phyloP scores from a whole-genome alignment of 2,888 invertebrate species.

The Callyntrura sp. region DNA sequence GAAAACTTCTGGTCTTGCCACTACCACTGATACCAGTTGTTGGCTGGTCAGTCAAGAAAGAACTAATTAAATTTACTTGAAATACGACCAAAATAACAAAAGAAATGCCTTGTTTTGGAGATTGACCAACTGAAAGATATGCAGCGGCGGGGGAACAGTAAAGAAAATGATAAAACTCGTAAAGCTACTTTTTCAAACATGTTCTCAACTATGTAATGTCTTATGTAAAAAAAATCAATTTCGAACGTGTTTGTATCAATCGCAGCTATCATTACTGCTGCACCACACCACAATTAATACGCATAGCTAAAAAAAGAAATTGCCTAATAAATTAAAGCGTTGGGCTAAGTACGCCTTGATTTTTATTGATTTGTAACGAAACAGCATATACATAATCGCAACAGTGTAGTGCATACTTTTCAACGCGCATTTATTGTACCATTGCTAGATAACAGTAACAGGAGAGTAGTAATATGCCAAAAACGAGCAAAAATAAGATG shows the following conservation, averaged over 20 bases:
- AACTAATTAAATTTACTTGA: conserved; percentile 9
- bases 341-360: too few species aligned
- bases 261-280: background rate
- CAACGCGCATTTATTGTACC: too few species aligned
- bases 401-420: background rate
- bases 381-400: background rate
- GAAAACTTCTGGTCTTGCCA: background rate
- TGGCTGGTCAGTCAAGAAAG: background rate
- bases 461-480: too few species aligned
- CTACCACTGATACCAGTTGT: background rate
- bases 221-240: conserved; percentile 25
- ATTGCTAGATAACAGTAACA: too few species aligned
- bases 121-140: conserved; percentile 18
- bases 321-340: background rate
- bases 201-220: background rate
- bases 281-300: background rate
- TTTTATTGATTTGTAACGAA: background rate
- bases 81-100: background rate
- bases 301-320: background rate
- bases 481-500: background rate
- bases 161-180: background rate
- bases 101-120: conserved; percentile 21
- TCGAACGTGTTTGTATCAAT: background rate
- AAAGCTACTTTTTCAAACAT: background rate
- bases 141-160: background rate